A percentile compares a stretch with the other conserved stretches of the same genome.
Conservation (phyloP, 2,888 invertebrate species). For the Lithophane socia region DNA sequence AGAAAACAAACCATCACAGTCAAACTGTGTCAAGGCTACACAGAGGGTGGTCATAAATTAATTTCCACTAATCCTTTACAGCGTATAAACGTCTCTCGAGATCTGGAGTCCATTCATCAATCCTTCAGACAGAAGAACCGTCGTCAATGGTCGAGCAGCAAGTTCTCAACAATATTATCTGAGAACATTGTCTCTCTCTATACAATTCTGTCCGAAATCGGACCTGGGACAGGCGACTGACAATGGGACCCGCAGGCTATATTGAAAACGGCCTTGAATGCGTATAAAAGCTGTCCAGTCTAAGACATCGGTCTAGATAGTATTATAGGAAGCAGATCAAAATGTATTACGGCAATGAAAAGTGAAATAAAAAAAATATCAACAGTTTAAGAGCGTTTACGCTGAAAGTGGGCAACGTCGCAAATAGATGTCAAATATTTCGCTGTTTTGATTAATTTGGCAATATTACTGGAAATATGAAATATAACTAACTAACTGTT, state of each 20-base stretch:
- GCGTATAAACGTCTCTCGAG: conserved; percentile 29
- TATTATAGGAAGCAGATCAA: not conserved
- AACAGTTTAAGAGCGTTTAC: not conserved
- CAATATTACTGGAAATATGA: too few relatives aligned
- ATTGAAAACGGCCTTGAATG: conserved; percentile 14
- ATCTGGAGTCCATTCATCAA: conserved; percentile 35
- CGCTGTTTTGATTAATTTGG: too few relatives aligned
- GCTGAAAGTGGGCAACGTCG: too few relatives aligned
- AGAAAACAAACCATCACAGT: not conserved
- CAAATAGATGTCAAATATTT: too few relatives aligned
- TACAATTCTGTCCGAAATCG: conserved; percentile 51
- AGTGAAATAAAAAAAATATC: not conserved
- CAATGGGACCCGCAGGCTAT: conserved; percentile 19
- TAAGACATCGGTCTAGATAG: not conserved
- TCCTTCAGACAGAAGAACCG: conserved; percentile 14
- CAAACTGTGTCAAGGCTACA: conserved; percentile 31
- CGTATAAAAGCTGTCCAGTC: conserved; percentile 10
- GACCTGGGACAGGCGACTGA: conserved; percentile 18
- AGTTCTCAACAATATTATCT: conserved; percentile 60
- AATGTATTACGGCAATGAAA: not conserved
- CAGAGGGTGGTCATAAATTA: conserved; percentile 30
- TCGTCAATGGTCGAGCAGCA: conserved; percentile 27
- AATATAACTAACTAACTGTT: too few relatives aligned
- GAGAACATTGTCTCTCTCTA: conserved; percentile 47
- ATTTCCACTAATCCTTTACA: conserved; percentile 41